These are phyloP conservation scores for Metalampra italica DNA, from an alignment of 2,888 invertebrate genomes.

Conservation along the genomic window DNA sequence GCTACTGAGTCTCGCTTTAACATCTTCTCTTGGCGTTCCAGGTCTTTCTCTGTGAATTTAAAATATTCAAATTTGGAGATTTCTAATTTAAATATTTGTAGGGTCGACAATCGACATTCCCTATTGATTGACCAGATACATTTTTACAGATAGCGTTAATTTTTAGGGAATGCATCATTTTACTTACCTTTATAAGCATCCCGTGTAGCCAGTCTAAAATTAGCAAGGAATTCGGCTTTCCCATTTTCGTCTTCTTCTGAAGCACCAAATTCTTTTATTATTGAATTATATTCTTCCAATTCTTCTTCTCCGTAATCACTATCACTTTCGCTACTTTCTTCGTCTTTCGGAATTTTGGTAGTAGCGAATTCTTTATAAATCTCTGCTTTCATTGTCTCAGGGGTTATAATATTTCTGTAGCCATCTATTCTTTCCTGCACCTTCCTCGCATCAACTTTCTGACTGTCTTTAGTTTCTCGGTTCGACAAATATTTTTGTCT, in stretches of 20 bases:
- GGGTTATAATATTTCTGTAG: slow-evolving; percentile 52
- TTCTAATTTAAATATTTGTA: no score
- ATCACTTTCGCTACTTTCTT: slow-evolving; percentile 62
- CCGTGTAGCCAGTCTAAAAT: slow-evolving; percentile 81
- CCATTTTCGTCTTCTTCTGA: slow-evolving; percentile 57
- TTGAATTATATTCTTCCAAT: slow-evolving; percentile 63
- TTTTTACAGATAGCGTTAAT: no score
- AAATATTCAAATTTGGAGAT: slow-evolving; percentile 1
- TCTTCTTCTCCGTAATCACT: slow-evolving; percentile 73
- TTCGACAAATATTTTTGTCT: slow-evolving; percentile 58
- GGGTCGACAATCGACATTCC: no score
- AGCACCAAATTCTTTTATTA: slow-evolving; percentile 67
- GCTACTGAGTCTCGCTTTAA: slow-evolving; percentile 70
- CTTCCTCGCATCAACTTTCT: slow-evolving; percentile 37
- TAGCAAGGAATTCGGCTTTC: slow-evolving; percentile 79
- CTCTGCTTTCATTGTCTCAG: slow-evolving; percentile 58
- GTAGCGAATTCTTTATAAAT: slow-evolving; percentile 58
- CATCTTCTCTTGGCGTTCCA: slow-evolving; percentile 80
- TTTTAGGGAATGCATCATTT: no score
- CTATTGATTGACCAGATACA: no score
- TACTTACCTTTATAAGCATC: slow-evolving; percentile 79
- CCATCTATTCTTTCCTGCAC: slow-evolving; percentile 29
- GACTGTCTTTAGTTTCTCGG: slow-evolving; percentile 33
- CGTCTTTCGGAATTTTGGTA: slow-evolving; percentile 44
- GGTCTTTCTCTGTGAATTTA: slow-evolving; percentile 64